Evolutionary conservation across 2,113 vertebrate species (phyloP).

Genomic region (Muntiacus reevesi): DNA sequence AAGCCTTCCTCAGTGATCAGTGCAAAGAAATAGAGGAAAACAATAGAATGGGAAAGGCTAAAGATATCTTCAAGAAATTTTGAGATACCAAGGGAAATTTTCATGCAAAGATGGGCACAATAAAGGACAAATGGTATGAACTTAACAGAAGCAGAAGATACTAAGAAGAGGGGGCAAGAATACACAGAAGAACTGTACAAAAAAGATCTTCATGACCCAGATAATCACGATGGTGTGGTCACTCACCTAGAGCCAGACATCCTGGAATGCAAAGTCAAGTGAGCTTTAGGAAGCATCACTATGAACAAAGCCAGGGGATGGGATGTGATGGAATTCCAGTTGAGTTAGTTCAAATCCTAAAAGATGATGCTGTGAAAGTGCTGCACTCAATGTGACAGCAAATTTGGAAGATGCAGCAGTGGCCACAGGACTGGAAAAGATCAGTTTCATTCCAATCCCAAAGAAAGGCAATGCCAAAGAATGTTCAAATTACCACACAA

Average conservation of each 20-base stretch:
- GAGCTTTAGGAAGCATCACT: not conserved
- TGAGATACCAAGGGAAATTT: not conserved
- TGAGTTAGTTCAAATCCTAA: not conserved
- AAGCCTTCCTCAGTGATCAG: not conserved
- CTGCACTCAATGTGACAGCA: not conserved
- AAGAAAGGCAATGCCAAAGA: not conserved
- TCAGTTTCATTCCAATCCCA: not conserved
- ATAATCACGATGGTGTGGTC: not conserved
- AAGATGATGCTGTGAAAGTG: not conserved
- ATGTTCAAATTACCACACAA: not conserved
- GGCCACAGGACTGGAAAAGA: not conserved
- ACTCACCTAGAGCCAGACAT: not conserved
- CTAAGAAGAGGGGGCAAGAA: not conserved
- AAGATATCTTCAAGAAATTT: not conserved
- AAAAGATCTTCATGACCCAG: not conserved
- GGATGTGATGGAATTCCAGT: not conserved
- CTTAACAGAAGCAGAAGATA: not conserved
- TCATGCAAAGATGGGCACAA: not conserved
- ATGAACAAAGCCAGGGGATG: not conserved
- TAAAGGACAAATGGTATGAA: not conserved
- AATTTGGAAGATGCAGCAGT: not conserved
- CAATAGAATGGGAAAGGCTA: not conserved
- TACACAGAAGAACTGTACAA: not conserved
- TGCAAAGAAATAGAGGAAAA: not conserved
- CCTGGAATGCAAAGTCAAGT: not conserved